Evolutionary conservation across 1,140 invertebrate genomes (phyloP).

Genomic region (Brachionus paranguensis): DNA sequence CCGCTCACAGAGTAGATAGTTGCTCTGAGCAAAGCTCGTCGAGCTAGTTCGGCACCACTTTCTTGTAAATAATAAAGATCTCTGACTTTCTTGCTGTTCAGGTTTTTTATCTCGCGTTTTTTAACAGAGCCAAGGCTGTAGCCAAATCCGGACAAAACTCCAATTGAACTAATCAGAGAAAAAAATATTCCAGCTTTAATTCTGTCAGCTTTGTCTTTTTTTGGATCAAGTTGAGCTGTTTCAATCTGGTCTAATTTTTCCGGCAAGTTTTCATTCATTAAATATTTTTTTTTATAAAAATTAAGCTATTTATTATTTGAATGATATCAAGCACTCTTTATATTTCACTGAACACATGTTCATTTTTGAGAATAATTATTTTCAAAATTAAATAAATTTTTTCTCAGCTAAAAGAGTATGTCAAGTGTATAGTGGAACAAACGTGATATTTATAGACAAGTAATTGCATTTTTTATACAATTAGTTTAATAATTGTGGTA

Average conservation of each 20-base stretch:
- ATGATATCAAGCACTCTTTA: neutral
- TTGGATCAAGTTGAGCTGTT: neutral
- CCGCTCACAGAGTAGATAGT: constrained; percentile 20
- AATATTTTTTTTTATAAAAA: neutral
- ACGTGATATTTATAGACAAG: neutral
- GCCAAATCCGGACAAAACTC: constrained; percentile 22
- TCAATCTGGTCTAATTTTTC: neutral
- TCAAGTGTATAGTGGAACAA: neutral
- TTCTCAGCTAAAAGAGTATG: neutral
- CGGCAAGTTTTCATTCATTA: constrained; percentile 1
- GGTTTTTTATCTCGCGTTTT: constrained; percentile 17
- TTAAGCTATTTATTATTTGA: neutral
- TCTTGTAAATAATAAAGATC: constrained; percentile 16
- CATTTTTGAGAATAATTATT: neutral
- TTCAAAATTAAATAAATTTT: constrained; percentile 22
- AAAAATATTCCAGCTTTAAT: constrained; percentile 36
- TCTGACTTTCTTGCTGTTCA: neutral
- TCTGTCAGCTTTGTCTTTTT: constrained; percentile 36
- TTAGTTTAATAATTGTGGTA: neutral
- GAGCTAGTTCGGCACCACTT: constrained; percentile 3
- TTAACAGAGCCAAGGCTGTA: neutral
- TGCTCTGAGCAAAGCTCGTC: constrained; percentile 23
- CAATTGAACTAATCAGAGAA: neutral
- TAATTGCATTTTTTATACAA: neutral
- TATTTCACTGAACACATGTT: neutral